Base-by-base conservation (phyloP, 2,797 vertebrate genomes). In the Hephaestus fuliginosus region DNA sequence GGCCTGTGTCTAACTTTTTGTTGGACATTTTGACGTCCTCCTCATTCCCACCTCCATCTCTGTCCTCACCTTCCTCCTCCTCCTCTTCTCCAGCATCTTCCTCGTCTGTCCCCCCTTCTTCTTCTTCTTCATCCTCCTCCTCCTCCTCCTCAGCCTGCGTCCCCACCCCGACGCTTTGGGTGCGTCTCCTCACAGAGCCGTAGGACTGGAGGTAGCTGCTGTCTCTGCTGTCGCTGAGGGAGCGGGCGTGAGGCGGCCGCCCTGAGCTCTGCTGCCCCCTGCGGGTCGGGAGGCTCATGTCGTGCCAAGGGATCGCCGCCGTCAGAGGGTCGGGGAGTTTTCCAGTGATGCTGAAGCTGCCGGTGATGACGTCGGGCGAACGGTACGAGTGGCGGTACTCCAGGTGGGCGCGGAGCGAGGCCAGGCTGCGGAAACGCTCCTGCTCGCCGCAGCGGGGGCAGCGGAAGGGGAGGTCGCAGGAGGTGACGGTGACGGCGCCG, bases 401-500 rank as follows among this genome's bases (percentile, higher is more conserved):
- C 51, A 95, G 91, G 83, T 95, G 94, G 1, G 91, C 70, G 5
- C 92, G 90, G 1, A 95, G 93, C 0, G 94, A 93, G 7, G 91
- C 89, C 85, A 95, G 78, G 78, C 93, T 94, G 63, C 74, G 76
- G 71, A 95, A 95, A 10, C 92, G 91, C 79, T 94, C 89, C 14
- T 86, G 90, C 25, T 95, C 95, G 1, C 94, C 94, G 25, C 95
- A 96, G 63, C 90, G 91, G 1, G 94, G 94, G 78, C 95, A 96
- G 66, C 92, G 92, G 86, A 94, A 95, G 0, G 95, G 93, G 57
- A 92, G 90, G 62, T 86, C 85, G 13, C 88, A 76, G 28, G 88
- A 81, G 13, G 85, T 6, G 71, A 30, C 11, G 0, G 2, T 6
- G 41, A 39, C 4, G 8, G 84, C 70, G 4, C 89, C 80, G 3